phyloP scores from a whole-genome alignment of 2,113 vertebrate species.

The Cariama cristata region DNA sequence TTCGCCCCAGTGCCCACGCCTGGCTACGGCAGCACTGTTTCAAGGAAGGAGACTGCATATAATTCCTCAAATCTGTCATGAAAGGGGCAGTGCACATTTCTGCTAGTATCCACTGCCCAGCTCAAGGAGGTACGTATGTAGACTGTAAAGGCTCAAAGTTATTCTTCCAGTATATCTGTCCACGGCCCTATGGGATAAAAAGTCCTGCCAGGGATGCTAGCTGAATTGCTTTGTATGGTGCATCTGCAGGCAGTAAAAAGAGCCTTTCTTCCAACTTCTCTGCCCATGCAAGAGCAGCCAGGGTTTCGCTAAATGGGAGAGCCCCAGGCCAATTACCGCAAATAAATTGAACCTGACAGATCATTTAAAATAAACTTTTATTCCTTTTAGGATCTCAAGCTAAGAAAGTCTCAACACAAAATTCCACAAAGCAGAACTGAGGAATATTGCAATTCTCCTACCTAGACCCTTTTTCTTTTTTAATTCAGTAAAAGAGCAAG shows the following conservation, averaged over 20 bases:
- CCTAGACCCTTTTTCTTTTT: neutral
- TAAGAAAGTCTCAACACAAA: neutral
- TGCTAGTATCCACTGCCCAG: neutral
- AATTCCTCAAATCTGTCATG: neutral
- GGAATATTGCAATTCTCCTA: neutral
- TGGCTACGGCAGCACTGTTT: neutral
- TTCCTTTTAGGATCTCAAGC: neutral
- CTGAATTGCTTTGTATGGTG: neutral
- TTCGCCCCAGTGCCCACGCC: neutral
- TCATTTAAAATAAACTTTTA: slow-evolving; percentile 34
- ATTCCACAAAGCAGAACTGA: neutral
- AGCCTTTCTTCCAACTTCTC: neutral
- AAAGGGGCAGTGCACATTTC: neutral
- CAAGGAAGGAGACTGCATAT: neutral
- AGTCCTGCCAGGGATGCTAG: neutral
- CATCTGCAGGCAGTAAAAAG: neutral
- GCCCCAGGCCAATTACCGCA: neutral
- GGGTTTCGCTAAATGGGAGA: slow-evolving; percentile 10
- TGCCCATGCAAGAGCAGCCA: neutral
- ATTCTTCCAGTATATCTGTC: neutral
- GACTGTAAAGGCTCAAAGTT: neutral
- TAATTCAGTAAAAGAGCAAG: neutral
- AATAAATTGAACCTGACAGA: slow-evolving; percentile 53
- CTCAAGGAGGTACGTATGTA: neutral
- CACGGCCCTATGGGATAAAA: neutral